Conservation (phyloP, 2,797 vertebrate genomes). For the Alfaro cultratus region DNA sequence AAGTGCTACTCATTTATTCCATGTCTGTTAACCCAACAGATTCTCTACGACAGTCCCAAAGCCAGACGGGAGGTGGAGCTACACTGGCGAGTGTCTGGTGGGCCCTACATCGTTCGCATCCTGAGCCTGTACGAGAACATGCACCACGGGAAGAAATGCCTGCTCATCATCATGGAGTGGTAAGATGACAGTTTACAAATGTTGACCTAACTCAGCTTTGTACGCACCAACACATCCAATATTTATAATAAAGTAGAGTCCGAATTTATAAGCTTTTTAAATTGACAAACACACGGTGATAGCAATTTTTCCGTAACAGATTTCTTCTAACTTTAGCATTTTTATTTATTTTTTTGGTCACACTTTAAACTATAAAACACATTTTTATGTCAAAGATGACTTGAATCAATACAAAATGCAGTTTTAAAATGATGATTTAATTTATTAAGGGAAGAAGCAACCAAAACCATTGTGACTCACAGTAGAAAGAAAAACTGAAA, state of each 20-base stretch:
- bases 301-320: neutral
- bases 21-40: slow-evolving; percentile 76
- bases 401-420: neutral
- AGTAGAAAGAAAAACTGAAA: neutral
- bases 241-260: neutral
- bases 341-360: neutral
- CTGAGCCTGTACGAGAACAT: slow-evolving; percentile 96
- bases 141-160: slow-evolving; percentile 93
- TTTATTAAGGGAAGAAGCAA: neutral
- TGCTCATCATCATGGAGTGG: slow-evolving; percentile 99
- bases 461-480: neutral
- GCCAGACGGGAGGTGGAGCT: slow-evolving; percentile 95
- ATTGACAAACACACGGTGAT: neutral
- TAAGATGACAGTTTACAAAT: slow-evolving; percentile 62
- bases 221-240: neutral
- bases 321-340: neutral
- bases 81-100: slow-evolving; percentile 91
- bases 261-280: neutral
- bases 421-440: neutral
- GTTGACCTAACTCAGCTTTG: neutral
- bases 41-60: slow-evolving; percentile 95
- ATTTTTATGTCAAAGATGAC: neutral
- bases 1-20: neutral
- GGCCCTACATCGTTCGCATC: slow-evolving; percentile 93
- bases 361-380: neutral